A percentile compares a stretch with the other conserved stretches of the same genome.
phyloP scores from a whole-genome alignment of 1,140 invertebrate genomes.

The Panagrolaimus sp. region DNA sequence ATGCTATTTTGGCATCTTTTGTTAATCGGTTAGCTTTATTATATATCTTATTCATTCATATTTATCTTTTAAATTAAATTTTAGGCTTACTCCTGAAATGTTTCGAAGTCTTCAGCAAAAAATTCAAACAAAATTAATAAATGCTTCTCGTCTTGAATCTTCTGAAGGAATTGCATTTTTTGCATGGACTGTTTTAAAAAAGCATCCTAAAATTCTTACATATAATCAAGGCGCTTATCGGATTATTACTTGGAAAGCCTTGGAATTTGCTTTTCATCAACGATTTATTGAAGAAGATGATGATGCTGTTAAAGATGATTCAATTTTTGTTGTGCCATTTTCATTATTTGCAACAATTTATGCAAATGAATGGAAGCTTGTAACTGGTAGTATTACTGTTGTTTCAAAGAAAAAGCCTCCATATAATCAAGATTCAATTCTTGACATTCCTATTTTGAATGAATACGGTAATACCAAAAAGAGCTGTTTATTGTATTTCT shows the following conservation, averaged over 20 bases:
- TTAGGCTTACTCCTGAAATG: background rate
- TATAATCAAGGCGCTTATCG: background rate
- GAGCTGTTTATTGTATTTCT: no score
- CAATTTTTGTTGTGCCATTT: background rate
- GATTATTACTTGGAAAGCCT: background rate
- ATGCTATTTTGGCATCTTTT: background rate
- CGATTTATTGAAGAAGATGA: background rate
- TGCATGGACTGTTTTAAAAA: background rate
- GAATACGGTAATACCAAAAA: no score
- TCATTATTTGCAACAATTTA: background rate
- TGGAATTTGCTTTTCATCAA: background rate
- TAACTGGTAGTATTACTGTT: background rate
- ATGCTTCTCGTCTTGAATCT: background rate
- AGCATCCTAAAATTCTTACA: background rate
- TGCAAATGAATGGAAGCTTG: background rate
- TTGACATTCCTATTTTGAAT: no score
- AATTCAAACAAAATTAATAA: background rate
- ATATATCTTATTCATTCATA: background rate
- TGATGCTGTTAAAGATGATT: background rate
- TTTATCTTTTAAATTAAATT: background rate
- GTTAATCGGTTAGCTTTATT: background rate
- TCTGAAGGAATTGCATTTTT: background rate
- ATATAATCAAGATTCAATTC: no score
- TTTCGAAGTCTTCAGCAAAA: background rate
- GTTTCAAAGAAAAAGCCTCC: background rate